Percentiles rank a stretch among this genome's conserved stretches.
Conservation (phyloP, 1,140 invertebrate genomes). For the Trichoplusia ni region DNA sequence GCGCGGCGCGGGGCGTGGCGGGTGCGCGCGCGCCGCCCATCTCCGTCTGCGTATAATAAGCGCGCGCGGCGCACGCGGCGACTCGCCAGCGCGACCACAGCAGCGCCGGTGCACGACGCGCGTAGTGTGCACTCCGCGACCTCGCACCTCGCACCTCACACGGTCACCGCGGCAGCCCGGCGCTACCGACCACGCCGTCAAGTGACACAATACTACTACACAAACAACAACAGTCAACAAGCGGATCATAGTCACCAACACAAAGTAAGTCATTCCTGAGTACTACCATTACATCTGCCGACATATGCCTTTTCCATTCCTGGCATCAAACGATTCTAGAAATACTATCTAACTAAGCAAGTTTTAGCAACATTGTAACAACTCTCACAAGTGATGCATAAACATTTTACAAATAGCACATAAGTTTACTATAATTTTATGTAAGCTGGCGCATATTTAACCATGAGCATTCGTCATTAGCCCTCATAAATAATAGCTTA, state of each 20-base stretch:
- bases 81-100: conserved; percentile 61
- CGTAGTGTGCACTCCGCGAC: conserved; percentile 49
- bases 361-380: too few species aligned
- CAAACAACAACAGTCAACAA: neutral
- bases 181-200: neutral
- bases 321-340: too few species aligned
- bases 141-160: conserved; percentile 24
- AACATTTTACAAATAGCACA: too few species aligned
- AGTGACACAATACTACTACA: neutral
- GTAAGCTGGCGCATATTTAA: too few species aligned
- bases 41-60: conserved; percentile 55
- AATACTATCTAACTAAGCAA: too few species aligned
- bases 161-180: conserved; percentile 16
- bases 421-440: too few species aligned
- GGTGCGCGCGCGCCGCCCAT: conserved; percentile 65
- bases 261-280: conserved; percentile 20
- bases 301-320: too few species aligned
- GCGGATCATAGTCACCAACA: conserved; percentile 1
- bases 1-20: conserved; percentile 60
- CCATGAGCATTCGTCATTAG: too few species aligned
- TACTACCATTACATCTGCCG: neutral
- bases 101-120: conserved; percentile 57
- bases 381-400: too few species aligned
- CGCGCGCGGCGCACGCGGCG: conserved; percentile 57
- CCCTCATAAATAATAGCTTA: too few species aligned